Evolutionary conservation across 1,140 invertebrate species (phyloP).

Genomic region (Parasteatoda tepidariorum): DNA sequence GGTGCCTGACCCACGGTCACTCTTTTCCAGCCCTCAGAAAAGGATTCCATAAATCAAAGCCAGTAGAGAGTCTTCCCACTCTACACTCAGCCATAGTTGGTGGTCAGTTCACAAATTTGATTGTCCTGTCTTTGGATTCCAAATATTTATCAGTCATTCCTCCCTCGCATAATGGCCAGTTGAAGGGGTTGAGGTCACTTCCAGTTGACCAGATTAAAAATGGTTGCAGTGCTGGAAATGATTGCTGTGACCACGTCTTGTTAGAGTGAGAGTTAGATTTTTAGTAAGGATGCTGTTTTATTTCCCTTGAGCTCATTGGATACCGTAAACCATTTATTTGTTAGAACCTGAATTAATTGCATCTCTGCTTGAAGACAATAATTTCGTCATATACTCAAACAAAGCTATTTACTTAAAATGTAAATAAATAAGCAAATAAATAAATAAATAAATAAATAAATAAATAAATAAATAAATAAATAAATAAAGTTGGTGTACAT

Average conservation of each 20-base stretch:
- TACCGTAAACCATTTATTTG: too few relatives aligned
- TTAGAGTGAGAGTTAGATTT: background rate
- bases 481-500: too few relatives aligned
- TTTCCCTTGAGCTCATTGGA: too few relatives aligned
- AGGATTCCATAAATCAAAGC: constrained; percentile 25
- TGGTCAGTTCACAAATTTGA: constrained; percentile 42
- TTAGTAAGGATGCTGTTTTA: too few relatives aligned
- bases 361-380: too few relatives aligned
- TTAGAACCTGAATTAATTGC: too few relatives aligned
- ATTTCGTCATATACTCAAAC: too few relatives aligned
- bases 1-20: constrained; percentile 42
- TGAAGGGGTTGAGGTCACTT: constrained; percentile 50
- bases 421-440: too few relatives aligned
- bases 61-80: constrained; percentile 4
- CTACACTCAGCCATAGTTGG: background rate
- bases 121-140: constrained; percentile 20
- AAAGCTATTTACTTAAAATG: too few relatives aligned
- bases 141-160: constrained; percentile 52
- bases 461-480: too few relatives aligned
- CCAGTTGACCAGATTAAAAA: constrained; percentile 27
- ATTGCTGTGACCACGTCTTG: background rate
- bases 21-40: background rate
- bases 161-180: constrained; percentile 28
- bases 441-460: too few relatives aligned
- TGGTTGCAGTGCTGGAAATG: background rate